Base-by-base conservation (phyloP, 2,113 vertebrate species). In the Tragelaphus imberbis region DNA sequence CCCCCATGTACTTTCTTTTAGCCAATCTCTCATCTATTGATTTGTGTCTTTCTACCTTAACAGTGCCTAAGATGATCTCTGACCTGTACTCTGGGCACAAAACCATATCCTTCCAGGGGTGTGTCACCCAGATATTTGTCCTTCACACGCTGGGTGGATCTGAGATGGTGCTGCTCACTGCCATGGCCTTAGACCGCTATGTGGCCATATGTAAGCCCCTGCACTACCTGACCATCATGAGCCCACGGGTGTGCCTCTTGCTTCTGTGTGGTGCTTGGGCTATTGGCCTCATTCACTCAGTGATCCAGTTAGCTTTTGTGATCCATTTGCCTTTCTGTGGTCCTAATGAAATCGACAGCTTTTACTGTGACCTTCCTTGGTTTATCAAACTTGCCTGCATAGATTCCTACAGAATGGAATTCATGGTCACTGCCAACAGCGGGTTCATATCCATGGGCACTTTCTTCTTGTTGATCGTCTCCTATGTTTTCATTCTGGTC, bases 101-200 rank as follows among this genome's bases (percentile, higher is more conserved):
- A 56, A 85, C n/a, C 2, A 97, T 98, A 59, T 96, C 97, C 14
- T 98, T 98, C 11, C 30, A 92, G 2, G 93, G 53, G 0, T 98
- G 97, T 59, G 30, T 98, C 27, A 44, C 86, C 6, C 97, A 98
- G 49, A 94, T 98, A 49, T 98, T 98, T 93, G 55, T 81, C 12
- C 86, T 98, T 75, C 97, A 98, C 4, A 51, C 85, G 1, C 27
- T 98, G 3, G 97, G 97, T 56, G 90, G 77, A 3, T 79, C 92
- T 47, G 98, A 98, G 96, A 98, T 97, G 68, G 86, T 96, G 1
- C 25, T 98, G 5, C 95, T 98, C 11, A 77, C 94, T 12, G 63
- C 63, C 28, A 98, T 98, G 98, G 97, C 96, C 28, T 92, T 98
- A 28, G 98, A 98, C 36, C 9, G 88, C 12, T 98, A 96, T 16